Evolutionary conservation across 2,888 invertebrate species (phyloP).

Genomic region (Andrena bucephala): DNA sequence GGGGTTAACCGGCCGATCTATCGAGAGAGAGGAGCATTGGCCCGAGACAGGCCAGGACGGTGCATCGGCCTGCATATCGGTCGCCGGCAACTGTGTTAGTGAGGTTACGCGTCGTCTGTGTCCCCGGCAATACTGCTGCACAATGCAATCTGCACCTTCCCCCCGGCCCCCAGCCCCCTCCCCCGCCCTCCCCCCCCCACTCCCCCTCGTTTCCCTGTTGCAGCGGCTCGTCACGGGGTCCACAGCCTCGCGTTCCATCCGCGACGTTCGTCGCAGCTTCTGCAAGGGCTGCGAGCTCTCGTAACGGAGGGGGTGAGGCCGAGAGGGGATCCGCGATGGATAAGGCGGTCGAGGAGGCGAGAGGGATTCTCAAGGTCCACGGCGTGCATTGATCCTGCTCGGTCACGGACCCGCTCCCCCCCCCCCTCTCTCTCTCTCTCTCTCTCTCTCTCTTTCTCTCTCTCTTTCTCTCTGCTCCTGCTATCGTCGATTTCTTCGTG

Average conservation of each 20-base stretch:
- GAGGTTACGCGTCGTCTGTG: slow-evolving; percentile 66
- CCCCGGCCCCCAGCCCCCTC: not conserved
- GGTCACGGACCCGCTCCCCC: slow-evolving; percentile 82
- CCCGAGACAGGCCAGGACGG: slow-evolving; percentile 65
- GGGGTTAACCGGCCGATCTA: slow-evolving; percentile 35
- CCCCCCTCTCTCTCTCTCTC: slow-evolving; percentile 59
- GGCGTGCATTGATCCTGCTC: slow-evolving; percentile 84
- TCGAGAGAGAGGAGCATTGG: slow-evolving; percentile 67
- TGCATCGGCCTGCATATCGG: slow-evolving; percentile 76
- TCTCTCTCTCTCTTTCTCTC: slow-evolving; percentile 62
- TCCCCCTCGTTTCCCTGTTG: not conserved
- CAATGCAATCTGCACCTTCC: slow-evolving; percentile 69
- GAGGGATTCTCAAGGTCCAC: slow-evolving; percentile 82
- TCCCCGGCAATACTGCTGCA: slow-evolving; percentile 60
- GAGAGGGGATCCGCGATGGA: slow-evolving; percentile 47
- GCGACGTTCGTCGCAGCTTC: slow-evolving; percentile 55
- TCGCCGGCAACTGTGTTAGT: slow-evolving; percentile 59
- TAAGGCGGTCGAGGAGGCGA: slow-evolving; percentile 40
- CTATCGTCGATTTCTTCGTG: slow-evolving; percentile 43
- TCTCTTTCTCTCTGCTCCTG: slow-evolving; percentile 43
- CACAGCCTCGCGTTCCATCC: slow-evolving; percentile 38
- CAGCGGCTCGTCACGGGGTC: slow-evolving; percentile 38
- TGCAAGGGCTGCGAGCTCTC: slow-evolving; percentile 54
- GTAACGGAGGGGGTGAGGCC: slow-evolving; percentile 33
- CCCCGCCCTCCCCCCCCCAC: not conserved